Percentiles rank a stretch among this genome's conserved stretches.
Conservation (phyloP, 35 echinoderm and acorn worm species). For the Acanthaster planci region DNA sequence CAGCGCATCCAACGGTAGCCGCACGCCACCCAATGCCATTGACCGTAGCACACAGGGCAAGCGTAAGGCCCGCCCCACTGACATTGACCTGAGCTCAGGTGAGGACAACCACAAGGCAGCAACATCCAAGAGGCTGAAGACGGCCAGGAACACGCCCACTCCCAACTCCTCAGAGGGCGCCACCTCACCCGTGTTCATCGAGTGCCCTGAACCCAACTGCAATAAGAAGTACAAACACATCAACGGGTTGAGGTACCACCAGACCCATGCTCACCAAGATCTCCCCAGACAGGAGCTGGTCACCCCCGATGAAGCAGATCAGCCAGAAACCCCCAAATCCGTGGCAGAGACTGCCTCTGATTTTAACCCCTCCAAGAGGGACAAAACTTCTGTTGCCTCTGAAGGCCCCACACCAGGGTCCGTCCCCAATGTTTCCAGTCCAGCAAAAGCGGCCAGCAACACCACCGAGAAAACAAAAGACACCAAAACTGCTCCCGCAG, state of each 20-base stretch:
- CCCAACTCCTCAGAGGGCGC: constrained; percentile 47
- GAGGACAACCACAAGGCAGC: constrained; percentile 48
- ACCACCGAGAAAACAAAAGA: background rate
- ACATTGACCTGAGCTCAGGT: constrained; percentile 44
- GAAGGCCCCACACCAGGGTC: constrained; percentile 27
- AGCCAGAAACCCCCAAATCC: background rate
- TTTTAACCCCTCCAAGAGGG: constrained; percentile 39
- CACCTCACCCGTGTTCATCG: constrained; percentile 68
- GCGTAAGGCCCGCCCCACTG: constrained; percentile 68
- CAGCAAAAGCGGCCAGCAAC: constrained; percentile 22
- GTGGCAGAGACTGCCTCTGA: background rate
- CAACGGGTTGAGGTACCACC: constrained; percentile 94
- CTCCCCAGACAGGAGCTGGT: background rate
- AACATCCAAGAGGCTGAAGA: constrained; percentile 81
- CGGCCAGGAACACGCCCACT: constrained; percentile 37
- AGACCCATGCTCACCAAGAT: constrained; percentile 83
- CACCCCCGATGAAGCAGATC: constrained; percentile 30
- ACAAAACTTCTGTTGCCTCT: constrained; percentile 27
- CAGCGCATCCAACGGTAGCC: constrained; percentile 73
- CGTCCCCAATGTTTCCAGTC: constrained; percentile 14
- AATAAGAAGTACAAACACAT: constrained; percentile 99
- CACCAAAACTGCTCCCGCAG: constrained; percentile 31
- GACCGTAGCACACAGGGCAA: constrained; percentile 56
- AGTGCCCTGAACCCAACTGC: constrained; percentile 98
- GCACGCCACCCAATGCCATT: constrained; percentile 59